phyloP scores from a whole-genome alignment of 2,888 invertebrate genomes.

The Prosopocoilus inquinatus region DNA sequence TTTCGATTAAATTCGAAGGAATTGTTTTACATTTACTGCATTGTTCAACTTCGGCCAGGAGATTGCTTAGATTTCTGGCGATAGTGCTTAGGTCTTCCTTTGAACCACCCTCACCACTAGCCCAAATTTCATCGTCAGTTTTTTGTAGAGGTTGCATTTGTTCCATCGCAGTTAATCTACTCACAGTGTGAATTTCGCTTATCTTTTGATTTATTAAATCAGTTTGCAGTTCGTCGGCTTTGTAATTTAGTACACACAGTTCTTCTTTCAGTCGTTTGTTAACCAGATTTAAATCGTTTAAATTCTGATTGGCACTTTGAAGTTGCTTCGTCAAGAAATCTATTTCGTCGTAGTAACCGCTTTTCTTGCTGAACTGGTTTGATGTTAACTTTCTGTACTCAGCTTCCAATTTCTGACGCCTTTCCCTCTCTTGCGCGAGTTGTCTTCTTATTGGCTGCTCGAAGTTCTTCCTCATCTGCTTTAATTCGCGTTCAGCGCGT shows the following conservation, averaged over 20 bases:
- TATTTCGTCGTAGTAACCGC: conserved; percentile 34
- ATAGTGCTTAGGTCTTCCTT: conserved; percentile 21
- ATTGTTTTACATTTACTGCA: conserved; percentile 15
- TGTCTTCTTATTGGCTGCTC: conserved; percentile 40
- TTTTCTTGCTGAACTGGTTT: conserved; percentile 12
- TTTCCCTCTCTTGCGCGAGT: conserved; percentile 32
- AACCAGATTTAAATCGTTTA: conserved; percentile 37
- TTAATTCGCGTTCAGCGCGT: conserved; percentile 42
- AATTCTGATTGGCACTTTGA: conserved; percentile 36
- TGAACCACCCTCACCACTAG: not conserved
- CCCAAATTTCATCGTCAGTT: not conserved
- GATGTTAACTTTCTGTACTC: conserved; percentile 33
- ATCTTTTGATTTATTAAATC: conserved; percentile 46
- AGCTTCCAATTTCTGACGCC: conserved; percentile 37
- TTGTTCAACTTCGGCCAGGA: conserved; percentile 22
- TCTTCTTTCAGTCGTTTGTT: conserved; percentile 41
- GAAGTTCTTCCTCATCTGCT: conserved; percentile 42
- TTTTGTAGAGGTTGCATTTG: not conserved
- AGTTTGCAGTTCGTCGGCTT: conserved; percentile 42
- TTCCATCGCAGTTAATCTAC: not conserved
- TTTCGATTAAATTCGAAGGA: conserved; percentile 36
- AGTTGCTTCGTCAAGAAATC: conserved; percentile 39
- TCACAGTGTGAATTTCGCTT: conserved; percentile 44
- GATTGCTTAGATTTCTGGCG: conserved; percentile 25
- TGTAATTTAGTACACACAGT: conserved; percentile 32